Conservation (phyloP, 2,797 vertebrate genomes). For the Acanthurus lineatus region DNA sequence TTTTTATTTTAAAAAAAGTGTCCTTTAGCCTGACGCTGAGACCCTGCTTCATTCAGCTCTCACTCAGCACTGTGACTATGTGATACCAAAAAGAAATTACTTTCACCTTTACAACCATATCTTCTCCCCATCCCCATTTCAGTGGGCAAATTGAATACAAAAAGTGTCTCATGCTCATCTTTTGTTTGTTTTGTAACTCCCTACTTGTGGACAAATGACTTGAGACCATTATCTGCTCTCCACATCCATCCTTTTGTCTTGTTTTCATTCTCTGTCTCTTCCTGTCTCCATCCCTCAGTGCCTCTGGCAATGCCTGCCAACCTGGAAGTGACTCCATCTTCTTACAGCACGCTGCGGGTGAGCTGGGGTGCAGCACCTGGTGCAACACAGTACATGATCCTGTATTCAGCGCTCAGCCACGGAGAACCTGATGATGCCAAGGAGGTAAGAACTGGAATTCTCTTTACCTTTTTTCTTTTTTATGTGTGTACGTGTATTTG, state of each 20-base stretch:
- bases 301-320: slow-evolving; percentile 86
- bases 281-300: slow-evolving; percentile 73
- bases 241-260: not conserved
- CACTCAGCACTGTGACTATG: too few species aligned
- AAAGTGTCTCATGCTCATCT: not conserved
- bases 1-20: too few species aligned
- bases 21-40: too few species aligned
- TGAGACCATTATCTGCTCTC: not conserved
- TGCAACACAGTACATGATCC: slow-evolving; percentile 92
- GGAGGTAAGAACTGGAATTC: slow-evolving; percentile 77
- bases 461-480: not conserved
- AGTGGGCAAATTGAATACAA: not conserved
- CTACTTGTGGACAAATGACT: not conserved
- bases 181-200: slow-evolving; percentile 3
- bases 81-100: too few species aligned
- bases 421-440: slow-evolving; percentile 88
- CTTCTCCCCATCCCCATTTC: not conserved
- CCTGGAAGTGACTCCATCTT: slow-evolving; percentile 87
- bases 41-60: too few species aligned
- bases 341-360: slow-evolving; percentile 86
- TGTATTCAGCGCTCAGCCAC: slow-evolving; percentile 85
- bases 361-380: slow-evolving; percentile 88
- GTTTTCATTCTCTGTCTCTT: not conserved
- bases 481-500: not conserved
- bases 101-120: too few species aligned